Conservation (phyloP, 30 jellyfish, hydroid and myxozoan genomes). For the Cassiopea xamachana region DNA sequence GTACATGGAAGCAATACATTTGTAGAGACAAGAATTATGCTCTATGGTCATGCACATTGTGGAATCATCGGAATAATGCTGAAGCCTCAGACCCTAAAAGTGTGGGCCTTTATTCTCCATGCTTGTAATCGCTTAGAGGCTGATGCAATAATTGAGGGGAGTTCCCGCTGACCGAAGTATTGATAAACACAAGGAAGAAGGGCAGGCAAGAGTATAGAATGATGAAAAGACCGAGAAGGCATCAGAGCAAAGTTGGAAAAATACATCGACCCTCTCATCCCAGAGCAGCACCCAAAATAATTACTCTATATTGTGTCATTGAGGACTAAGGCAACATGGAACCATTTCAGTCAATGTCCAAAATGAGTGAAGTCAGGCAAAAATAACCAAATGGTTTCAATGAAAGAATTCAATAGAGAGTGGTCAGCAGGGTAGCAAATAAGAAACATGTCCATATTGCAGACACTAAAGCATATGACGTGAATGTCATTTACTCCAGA, state of each 20-base stretch:
- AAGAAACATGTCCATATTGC: slow-evolving; percentile 35
- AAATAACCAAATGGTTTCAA: slow-evolving; percentile 38
- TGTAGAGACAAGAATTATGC: slow-evolving; percentile 26
- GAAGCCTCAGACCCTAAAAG: slow-evolving; percentile 12
- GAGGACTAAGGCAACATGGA: slow-evolving; percentile 8
- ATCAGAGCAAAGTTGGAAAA: slow-evolving; percentile 30
- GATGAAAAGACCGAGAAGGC: slow-evolving; percentile 28
- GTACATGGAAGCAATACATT: slow-evolving; percentile 22
- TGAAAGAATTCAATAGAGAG: slow-evolving; percentile 19
- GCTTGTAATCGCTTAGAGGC: too few species aligned
- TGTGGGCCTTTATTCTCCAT: too few species aligned
- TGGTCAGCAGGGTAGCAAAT: slow-evolving; percentile 17
- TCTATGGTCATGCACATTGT: slow-evolving; percentile 30
- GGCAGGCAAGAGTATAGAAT: neutral
- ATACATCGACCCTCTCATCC: slow-evolving; percentile 56
- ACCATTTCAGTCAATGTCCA: slow-evolving; percentile 20
- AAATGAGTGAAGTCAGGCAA: slow-evolving; percentile 39
- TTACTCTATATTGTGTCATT: slow-evolving; percentile 43
- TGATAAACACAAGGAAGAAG: neutral
- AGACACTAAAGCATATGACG: neutral
- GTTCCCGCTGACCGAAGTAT: slow-evolving; percentile 6
- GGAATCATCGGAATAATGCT: slow-evolving; percentile 31
- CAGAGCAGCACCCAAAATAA: slow-evolving; percentile 18
- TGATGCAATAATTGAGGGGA: too few species aligned
- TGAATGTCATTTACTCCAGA: slow-evolving; percentile 2